Evolutionary conservation across 2,797 vertebrate genomes (phyloP), one percentile per base, ranked within the genome.

Genomic region (Darevskia nairensis): DNA sequence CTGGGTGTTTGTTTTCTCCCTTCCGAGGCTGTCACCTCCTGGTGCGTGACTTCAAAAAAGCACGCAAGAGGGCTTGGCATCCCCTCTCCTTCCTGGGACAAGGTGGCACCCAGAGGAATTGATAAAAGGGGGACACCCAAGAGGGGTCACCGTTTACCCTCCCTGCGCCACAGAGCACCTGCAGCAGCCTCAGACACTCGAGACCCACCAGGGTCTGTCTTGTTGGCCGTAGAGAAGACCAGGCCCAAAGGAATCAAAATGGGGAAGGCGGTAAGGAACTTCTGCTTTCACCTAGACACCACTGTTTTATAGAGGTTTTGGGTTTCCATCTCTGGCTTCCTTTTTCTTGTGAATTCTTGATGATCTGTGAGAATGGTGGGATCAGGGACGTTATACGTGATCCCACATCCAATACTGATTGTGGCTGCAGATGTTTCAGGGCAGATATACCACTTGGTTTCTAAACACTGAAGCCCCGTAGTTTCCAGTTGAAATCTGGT

Each of bases 201-300:
- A 55, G 41, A n/a, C 13, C 71, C 71, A 66, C 25, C 32, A 11
- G 21, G 50, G 79, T 25, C 83, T 1, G 5, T 44, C 46, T 32
- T 61, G 19, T 76, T 68, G 44, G 50, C 50, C 71, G 35, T 78
- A 82, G 64, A 46, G 35, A 61, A 44, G 29, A 77, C 72, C 72
- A 4, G 32, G 10, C 27, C 10, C 15, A 82, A 79, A 6, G 55
- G 0, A 86, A 0, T 23, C 61, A 46, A 68, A 17, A 21, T 79
- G 71, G 89, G 88, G 77, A 86, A 86, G 69, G 84, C 88, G 91
- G 89, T 90, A 81, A 89, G 81, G 84, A 50, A 21, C 17, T 68
- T 21, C 23, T 69, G 27, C 69, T 87, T 84, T 50, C 50, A 41
- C 41, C 50, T 71, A 11, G 76, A n/a, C 44, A 27, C 72, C 59